Evolutionary conservation across 2,113 vertebrate genomes (phyloP), one percentile per base, ranked within the genome.

Genomic region (Pelusios castaneus): DNA sequence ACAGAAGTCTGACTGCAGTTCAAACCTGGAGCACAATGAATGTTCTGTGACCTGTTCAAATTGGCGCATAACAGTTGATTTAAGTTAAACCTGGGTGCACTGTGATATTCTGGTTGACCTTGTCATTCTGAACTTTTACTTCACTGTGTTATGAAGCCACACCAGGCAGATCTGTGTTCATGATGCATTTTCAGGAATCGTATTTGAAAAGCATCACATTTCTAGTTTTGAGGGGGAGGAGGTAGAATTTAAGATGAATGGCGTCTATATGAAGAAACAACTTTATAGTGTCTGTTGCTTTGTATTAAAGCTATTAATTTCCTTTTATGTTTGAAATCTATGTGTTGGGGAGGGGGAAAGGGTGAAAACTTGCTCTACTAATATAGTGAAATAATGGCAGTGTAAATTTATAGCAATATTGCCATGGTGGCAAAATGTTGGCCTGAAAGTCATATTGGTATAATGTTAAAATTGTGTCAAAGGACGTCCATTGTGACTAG

Each of bases 61-160:
- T 24, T 83, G 70, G 2, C 54, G 76, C 63, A 10, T 38, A 0
- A 5, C 25, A 2, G 80, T 82, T 34, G 70, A 45, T 43, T 85
- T 51, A 67, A 94, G 76, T 86, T 92, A 73, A n/a, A 47, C 56
- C 63, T 91, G 63, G 80, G 89, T 82, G 41, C 8, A 1, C 60
- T 75, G 16, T 17, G 27, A 16, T 41, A 1, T 27, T 87, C 31
- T 79, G 19, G 87, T 43, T 92, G 91, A 88, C 88, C 87, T 91
- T 60, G 3, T 90, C 82, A 73, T 27, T 76, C 76, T 6, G n/a
- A 75, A 73, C 31, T 31, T 67, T 29, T 29, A 19, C 76, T 80
- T 75, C 27, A 2, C 24, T 38, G 0, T 8, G 2, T 60, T 52
- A 49, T 31, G 73, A 86, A 86, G 52, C 21, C 73, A 41, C 4